A percentile compares a stretch with the other conserved stretches of the same genome.
These are phyloP conservation scores for Sesamia nonagrioides DNA, from an alignment of 1,140 invertebrate species.

Conservation along the genomic window DNA sequence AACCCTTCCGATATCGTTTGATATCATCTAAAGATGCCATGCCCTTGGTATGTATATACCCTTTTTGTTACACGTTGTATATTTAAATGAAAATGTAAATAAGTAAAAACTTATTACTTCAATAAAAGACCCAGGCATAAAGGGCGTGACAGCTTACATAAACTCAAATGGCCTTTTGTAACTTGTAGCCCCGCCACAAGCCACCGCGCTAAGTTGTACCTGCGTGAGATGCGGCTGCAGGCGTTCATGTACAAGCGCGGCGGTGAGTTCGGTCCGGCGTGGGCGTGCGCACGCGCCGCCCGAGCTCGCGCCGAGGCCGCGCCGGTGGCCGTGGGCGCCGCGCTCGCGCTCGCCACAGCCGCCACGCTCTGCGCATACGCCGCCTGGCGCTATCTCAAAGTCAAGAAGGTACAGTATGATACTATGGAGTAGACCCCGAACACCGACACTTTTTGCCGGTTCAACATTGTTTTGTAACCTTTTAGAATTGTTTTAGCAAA, in stretches of 20 bases:
- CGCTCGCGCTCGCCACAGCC: conserved; percentile 93
- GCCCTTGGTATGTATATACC: no score
- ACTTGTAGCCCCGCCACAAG: conserved; percentile 67
- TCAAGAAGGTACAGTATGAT: conserved; percentile 97
- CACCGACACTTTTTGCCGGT: no score
- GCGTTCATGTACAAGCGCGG: conserved; percentile 89
- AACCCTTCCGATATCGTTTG: no score
- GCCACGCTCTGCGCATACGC: conserved; percentile 94
- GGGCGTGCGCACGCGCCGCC: conserved; percentile 87
- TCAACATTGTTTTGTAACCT: no score
- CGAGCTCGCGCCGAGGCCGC: conserved; percentile 93
- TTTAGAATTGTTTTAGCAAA: no score
- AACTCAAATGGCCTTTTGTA: no score
- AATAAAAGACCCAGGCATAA: no score
- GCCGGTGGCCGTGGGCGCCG: conserved; percentile 95
- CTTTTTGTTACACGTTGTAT: no score
- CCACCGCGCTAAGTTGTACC: conserved; percentile 87
- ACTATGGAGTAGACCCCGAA: conserved; percentile 96
- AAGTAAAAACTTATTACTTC: no score
- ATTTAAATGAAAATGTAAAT: no score
- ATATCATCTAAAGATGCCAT: no score
- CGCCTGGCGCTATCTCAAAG: conserved; percentile 95
- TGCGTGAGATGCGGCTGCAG: conserved; percentile 88
- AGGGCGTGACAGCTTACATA: no score
- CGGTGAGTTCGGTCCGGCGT: conserved; percentile 88